A percentile compares a stretch with the other conserved stretches of the same genome.
These are phyloP conservation scores for Eidolon helvum DNA, from an alignment of 2,113 vertebrate genomes.

Conservation along the genomic window DNA sequence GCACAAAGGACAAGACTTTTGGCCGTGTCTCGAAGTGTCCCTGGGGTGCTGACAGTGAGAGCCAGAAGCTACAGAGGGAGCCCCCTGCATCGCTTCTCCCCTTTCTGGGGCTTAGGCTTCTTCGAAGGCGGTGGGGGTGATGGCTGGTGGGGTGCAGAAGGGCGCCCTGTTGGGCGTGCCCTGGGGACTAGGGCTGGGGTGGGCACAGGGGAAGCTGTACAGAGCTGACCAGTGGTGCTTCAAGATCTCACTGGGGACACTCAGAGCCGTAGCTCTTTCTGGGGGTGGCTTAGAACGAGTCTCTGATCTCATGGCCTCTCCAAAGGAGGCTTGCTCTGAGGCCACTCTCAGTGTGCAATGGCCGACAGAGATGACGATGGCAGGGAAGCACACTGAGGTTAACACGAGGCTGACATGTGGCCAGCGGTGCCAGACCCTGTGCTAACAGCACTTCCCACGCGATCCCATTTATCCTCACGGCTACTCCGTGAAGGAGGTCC, in stretches of 20 bases:
- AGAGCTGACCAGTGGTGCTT: rapidly evolving
- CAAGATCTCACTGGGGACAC: rapidly evolving
- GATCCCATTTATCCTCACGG: rapidly evolving
- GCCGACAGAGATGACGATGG: background rate
- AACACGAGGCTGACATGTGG: background rate
- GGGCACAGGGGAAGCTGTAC: rapidly evolving
- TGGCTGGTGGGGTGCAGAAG: background rate
- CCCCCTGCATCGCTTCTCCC: background rate
- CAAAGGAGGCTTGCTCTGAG: background rate
- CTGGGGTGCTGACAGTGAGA: background rate
- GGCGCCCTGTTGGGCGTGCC: too few species aligned
- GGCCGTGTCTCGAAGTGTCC: background rate
- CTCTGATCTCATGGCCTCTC: background rate
- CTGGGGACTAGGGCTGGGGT: background rate
- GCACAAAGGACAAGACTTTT: rapidly evolving
- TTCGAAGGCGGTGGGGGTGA: background rate
- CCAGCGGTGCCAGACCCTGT: rapidly evolving
- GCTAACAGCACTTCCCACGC: rapidly evolving
- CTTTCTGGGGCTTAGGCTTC: background rate
- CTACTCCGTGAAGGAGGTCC: rapidly evolving
- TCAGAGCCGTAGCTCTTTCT: background rate
- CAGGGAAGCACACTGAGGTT: rapidly evolving
- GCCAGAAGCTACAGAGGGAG: background rate
- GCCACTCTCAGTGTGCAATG: rapidly evolving
- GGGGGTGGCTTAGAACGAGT: background rate